Evolutionary conservation across 1,140 invertebrate species (phyloP).

Genomic region (Drosophila watanabei): DNA sequence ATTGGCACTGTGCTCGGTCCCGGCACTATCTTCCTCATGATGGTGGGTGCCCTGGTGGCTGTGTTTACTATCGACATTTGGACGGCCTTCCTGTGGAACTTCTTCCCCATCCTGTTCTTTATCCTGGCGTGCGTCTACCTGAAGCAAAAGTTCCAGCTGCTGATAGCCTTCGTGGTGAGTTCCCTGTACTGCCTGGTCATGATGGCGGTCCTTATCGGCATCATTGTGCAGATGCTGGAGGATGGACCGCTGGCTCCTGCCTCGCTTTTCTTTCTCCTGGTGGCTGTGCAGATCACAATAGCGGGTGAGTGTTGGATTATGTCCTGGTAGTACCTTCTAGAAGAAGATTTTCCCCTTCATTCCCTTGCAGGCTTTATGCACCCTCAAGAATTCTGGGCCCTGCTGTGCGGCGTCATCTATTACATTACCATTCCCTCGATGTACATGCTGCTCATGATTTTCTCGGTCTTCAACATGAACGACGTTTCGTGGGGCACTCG

Average conservation of each 20-base stretch:
- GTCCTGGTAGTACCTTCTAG: neutral
- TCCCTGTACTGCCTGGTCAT: constrained; percentile 95
- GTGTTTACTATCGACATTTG: constrained; percentile 93
- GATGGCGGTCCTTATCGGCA: constrained; percentile 96
- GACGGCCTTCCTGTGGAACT: constrained; percentile 92
- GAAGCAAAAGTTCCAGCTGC: constrained; percentile 90
- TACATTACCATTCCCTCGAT: constrained; percentile 97
- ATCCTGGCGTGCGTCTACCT: constrained; percentile 91
- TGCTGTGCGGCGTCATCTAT: constrained; percentile 93
- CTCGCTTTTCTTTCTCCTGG: constrained; percentile 91
- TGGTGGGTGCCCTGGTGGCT: constrained; percentile 94
- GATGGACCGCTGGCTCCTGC: constrained; percentile 93
- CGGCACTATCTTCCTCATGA: constrained; percentile 95
- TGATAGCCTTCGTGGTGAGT: constrained; percentile 92
- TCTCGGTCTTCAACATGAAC: constrained; percentile 96
- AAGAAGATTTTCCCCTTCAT: constrained; percentile 70
- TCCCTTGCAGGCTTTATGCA: constrained; percentile 88
- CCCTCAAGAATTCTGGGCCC: constrained; percentile 93
- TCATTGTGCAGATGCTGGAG: constrained; percentile 92
- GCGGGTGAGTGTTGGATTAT: constrained; percentile 79
- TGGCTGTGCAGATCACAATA: constrained; percentile 88
- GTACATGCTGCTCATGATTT: constrained; percentile 97
- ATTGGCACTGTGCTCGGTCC: constrained; percentile 85
- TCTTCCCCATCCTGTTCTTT: constrained; percentile 91
- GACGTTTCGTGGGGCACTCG: constrained; percentile 96